Base-by-base conservation (phyloP, 2,888 invertebrate species). In the Drosophila prostipennis region DNA sequence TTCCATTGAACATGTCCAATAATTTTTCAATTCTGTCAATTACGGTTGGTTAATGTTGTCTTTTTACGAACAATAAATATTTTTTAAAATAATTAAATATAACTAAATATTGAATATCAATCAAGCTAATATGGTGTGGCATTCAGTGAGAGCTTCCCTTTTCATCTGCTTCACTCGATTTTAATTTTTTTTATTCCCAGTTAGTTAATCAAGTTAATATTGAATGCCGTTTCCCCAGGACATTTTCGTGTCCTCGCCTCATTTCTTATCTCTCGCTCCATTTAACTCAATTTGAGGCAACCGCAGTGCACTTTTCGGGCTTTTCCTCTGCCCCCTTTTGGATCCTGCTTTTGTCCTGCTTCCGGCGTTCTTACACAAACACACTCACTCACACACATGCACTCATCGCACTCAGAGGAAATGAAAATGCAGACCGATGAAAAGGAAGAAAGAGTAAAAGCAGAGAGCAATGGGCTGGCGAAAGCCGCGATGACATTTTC, bases 401-500 rank as follows among this genome's bases (percentile, higher is more conserved):
- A 29, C 29, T 29, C 29, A 29, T 11, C 16, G 65, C 72, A 72
- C 59, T 72, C 67, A 32, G 59, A 34, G 46, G 56, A 68, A 73
- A 73, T 73, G 73, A 73, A 73, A 73, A 68, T 56, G 54, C 56
- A 56, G 60, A 54, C 51, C 72, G 39, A 72, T 65, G 72, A 59
- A 58, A 61, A 34, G 57, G 26, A 65, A 26, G 42, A 48, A 56
- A 40, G 61, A 36, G 72, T 42, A 51, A 11, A 53, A 72, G 72
- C 40, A 52, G 63, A 71, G 55, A 63, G 87, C 87, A 82, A 81
- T 68, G 85, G 84, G 76, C 77, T 84, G 87, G 76, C 77, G 87
- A 84, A 88, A 88, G 81, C 82, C 86, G 87, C 85, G 88, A 74
- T 86, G 85, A 86, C 85, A 86, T 86, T 86, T 86, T 88, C 87